These are phyloP conservation scores for Malurus leucopterus DNA, from an alignment of 2,797 vertebrate species.

Conservation along the genomic window DNA sequence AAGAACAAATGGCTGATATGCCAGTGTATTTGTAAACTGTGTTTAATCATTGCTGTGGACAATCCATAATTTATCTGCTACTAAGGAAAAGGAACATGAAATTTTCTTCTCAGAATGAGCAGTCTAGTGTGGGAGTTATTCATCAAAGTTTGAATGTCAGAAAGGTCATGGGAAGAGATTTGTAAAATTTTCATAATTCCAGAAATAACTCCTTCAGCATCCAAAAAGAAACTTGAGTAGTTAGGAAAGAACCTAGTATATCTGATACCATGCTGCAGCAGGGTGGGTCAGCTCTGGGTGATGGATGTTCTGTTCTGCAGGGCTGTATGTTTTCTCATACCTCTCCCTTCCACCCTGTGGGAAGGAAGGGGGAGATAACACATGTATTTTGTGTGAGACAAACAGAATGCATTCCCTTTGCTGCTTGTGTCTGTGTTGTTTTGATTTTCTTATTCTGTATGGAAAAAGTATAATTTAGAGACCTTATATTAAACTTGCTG, in stretches of 20 bases:
- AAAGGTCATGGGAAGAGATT: slow-evolving; percentile 68
- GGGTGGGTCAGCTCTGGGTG: background rate
- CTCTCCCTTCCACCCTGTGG: background rate
- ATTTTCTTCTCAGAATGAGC: slow-evolving; percentile 44
- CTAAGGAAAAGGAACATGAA: slow-evolving; percentile 37
- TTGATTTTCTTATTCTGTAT: background rate
- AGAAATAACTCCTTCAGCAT: slow-evolving; percentile 47
- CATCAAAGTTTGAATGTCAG: slow-evolving; percentile 49
- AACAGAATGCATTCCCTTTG: background rate
- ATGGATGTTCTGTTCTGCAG: background rate
- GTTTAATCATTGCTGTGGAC: slow-evolving; percentile 8
- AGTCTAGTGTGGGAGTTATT: slow-evolving; percentile 48
- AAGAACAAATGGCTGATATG: background rate
- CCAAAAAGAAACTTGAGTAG: slow-evolving; percentile 5
- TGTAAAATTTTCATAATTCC: slow-evolving; percentile 59
- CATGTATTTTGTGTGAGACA: background rate
- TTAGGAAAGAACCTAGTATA: slow-evolving; percentile 11
- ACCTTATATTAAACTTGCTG: slow-evolving; percentile 2
- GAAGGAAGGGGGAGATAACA: background rate
- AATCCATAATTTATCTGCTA: slow-evolving; percentile 36
- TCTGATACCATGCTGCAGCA: background rate
- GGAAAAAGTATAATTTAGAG: slow-evolving; percentile 12
- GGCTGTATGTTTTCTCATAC: background rate
- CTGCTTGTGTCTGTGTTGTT: background rate
- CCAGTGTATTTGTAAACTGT: background rate